Evolutionary conservation across 2,888 invertebrate species (phyloP).

Genomic region (Anoncus sp.): DNA sequence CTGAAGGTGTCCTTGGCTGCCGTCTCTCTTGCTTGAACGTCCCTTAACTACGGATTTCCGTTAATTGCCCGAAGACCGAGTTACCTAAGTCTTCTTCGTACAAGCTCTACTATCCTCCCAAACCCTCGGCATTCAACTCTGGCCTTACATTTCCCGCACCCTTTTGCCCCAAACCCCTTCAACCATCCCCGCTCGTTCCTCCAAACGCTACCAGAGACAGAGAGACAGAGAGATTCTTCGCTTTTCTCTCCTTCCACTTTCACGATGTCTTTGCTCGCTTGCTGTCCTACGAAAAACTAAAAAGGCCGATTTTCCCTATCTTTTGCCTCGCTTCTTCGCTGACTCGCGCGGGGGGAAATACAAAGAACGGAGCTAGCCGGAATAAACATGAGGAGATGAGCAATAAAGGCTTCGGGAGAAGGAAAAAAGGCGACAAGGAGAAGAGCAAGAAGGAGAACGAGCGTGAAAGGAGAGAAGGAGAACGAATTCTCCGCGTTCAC

Average conservation of each 20-base stretch:
- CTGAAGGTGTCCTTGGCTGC: conserved; percentile 45
- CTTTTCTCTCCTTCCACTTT: conserved; percentile 24
- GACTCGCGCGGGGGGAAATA: not conserved
- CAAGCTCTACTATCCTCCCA: conserved; percentile 12
- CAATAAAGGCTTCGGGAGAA: no score
- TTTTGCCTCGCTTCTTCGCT: conserved; percentile 18
- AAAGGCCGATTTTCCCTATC: not conserved
- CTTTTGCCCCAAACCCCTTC: not conserved
- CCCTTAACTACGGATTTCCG: conserved; percentile 63
- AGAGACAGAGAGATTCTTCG: conserved; percentile 35
- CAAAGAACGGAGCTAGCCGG: not conserved
- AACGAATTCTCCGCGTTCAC: conserved; percentile 25
- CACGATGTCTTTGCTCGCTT: conserved; percentile 16
- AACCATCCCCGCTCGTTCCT: not conserved
- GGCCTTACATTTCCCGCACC: conserved; percentile 8
- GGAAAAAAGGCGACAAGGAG: no score
- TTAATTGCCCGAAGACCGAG: conserved; percentile 62
- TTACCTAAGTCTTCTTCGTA: conserved; percentile 51
- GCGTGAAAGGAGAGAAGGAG: no score
- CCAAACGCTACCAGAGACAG: no score
- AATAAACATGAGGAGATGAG: no score
- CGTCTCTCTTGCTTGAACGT: conserved; percentile 35
- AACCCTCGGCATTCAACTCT: no score
- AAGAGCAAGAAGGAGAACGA: not conserved
- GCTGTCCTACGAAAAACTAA: not conserved